phyloP scores from a whole-genome alignment of 2,113 vertebrate species.

The Antigone vipio region DNA sequence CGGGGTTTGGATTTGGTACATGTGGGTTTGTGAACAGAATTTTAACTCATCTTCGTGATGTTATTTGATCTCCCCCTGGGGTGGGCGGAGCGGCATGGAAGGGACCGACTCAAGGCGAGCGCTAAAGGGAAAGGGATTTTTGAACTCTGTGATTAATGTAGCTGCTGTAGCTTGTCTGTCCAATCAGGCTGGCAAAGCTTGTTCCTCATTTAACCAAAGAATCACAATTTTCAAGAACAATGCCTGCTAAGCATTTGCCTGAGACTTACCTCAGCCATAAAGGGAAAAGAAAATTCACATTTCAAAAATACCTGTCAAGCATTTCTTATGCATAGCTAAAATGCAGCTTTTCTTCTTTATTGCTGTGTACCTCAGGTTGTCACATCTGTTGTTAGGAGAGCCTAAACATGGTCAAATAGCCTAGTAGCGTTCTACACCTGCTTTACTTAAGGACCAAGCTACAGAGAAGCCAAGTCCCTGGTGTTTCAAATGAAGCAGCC shows the following conservation, averaged over 20 bases:
- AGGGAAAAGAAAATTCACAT: not conserved
- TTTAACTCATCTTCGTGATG: not conserved
- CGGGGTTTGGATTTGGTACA: not conserved
- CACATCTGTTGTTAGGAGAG: not conserved
- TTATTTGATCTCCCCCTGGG: slow-evolving; percentile 17
- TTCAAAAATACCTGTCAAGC: not conserved
- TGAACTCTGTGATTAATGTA: not conserved
- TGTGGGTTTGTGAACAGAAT: slow-evolving; percentile 2
- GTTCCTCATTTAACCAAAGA: not conserved
- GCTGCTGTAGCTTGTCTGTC: not conserved
- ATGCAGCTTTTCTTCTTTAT: not conserved
- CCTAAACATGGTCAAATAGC: not conserved
- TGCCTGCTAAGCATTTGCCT: not conserved
- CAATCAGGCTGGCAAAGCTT: not conserved
- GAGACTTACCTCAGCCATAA: not conserved
- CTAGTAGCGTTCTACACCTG: not conserved
- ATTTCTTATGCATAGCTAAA: not conserved
- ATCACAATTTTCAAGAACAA: not conserved
- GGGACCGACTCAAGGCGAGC: rapidly evolving
- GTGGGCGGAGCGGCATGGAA: not conserved
- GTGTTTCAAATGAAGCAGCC: not conserved
- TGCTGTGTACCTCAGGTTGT: not conserved
- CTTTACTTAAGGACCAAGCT: not conserved
- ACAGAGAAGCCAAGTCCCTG: not conserved
- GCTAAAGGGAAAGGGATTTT: not conserved